These are phyloP conservation scores for Hemistola chrysoprasaria DNA, from an alignment of 2,888 invertebrate species.

Conservation along the genomic window DNA sequence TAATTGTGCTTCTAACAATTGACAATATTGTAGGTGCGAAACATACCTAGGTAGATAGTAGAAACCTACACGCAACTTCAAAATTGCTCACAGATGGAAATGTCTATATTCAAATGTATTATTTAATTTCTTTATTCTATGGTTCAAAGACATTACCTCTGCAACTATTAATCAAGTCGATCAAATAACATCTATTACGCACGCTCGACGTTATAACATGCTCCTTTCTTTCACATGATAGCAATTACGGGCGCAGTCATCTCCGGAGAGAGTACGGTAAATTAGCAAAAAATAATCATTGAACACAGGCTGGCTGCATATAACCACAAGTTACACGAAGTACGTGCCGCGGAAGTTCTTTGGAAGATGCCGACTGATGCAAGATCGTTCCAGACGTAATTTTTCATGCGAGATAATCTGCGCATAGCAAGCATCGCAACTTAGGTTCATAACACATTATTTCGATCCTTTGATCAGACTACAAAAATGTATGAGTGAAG, in stretches of 20 bases:
- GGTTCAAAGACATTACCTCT: conserved; percentile 12
- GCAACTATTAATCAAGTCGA: conserved; percentile 24
- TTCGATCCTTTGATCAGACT: too few species aligned
- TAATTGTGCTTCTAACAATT: too few species aligned
- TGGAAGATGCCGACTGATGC: conserved; percentile 21
- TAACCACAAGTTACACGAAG: conserved; percentile 12
- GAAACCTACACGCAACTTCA: neutral
- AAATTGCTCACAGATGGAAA: too few species aligned
- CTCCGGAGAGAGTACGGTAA: conserved; percentile 53
- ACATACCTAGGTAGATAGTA: neutral
- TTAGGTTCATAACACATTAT: too few species aligned
- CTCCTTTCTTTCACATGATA: conserved; percentile 30
- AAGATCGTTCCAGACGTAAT: conserved; percentile 14
- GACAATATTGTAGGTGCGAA: neutral
- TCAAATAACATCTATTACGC: conserved; percentile 25
- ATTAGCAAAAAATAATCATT: conserved; percentile 70
- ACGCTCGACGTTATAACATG: conserved; percentile 26
- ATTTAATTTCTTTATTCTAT: too few species aligned
- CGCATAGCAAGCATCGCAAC: neutral
- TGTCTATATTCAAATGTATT: too few species aligned
- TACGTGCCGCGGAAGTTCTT: conserved; percentile 27
- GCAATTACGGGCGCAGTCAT: conserved; percentile 36
- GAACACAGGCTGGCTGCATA: conserved; percentile 16
- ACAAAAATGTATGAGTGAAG: too few species aligned
- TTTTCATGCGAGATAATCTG: conserved; percentile 27